Base-by-base conservation (phyloP, 2,888 invertebrate genomes). In the Adelphocoris suturalis region DNA sequence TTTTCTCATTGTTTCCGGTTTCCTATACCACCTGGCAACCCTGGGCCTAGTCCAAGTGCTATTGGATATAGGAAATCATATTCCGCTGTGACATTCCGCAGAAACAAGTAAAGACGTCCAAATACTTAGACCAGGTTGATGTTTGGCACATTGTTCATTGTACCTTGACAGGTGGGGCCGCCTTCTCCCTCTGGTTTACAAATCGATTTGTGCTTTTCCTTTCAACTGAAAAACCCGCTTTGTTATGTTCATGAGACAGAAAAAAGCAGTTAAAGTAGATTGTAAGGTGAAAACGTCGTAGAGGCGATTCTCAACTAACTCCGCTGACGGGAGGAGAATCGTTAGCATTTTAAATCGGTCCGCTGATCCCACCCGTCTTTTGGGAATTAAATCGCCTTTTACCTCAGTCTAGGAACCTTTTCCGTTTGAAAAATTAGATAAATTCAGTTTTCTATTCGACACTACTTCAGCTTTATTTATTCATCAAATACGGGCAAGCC, bases 291-390 rank as follows among this genome's bases (percentile, higher is more conserved):
- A 2, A 37, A 37, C 37, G 3, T 37, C 37, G 37, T n/a, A n/a
- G 37, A 37, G 37, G 7, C 37, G 37, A 7, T 37, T 37, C 37
- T 7, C 37, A 37, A 37, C 37, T 37, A 37, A 37, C 37, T 37
- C 2, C 37, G 37, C 37, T 12, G 5, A 1, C 14, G 52, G 52
- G 5, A 16, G 52, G 52, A n/a, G 57, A n/a, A n/a, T 16, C 57
- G 57, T 57, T 57, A 57, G 57, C 57, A 57, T 57, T 57, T n/a
- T 57, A 57, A 57, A 57, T 57, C 57, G 57, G 1, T 57, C n/a
- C 16, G 19, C 57, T n/a, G 16, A n/a, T n/a, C n/a, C 57, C n/a
- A 7, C 16, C 5, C 7, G 52, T n/a, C n/a, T 14, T 16, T n/a
- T 57, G 57, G n/a, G 57, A 57, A 12, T 57, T 7, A n/a, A 7